phyloP scores from a whole-genome alignment of 2,797 vertebrate species.

The Peromyscus attwateri region DNA sequence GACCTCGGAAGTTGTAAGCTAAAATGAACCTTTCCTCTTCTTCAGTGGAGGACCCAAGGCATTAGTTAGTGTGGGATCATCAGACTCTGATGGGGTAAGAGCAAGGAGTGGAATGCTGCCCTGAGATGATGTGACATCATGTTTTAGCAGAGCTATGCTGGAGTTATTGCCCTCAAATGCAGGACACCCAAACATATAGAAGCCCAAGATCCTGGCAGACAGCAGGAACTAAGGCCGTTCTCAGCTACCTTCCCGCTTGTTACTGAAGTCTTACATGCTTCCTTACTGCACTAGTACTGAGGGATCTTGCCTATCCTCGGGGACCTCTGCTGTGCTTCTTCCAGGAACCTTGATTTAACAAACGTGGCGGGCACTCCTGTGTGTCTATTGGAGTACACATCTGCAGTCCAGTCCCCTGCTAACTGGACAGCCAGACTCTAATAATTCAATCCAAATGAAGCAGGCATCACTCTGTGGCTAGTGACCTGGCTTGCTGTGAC shows the following conservation, averaged over 20 bases:
- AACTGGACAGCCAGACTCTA: not conserved
- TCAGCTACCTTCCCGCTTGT: not conserved
- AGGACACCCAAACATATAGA: not conserved
- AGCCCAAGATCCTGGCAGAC: not conserved
- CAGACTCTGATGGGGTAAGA: not conserved
- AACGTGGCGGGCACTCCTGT: not conserved
- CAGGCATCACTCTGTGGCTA: rapidly evolving
- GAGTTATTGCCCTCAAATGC: not conserved
- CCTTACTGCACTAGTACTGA: rapidly evolving
- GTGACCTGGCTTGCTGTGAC: not conserved
- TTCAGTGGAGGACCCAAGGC: not conserved
- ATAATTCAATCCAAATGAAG: not conserved
- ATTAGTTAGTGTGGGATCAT: not conserved
- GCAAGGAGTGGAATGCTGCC: not conserved
- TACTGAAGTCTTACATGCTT: not conserved
- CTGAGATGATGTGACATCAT: not conserved
- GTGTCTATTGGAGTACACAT: not conserved
- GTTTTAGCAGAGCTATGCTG: not conserved
- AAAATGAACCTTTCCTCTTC: not conserved
- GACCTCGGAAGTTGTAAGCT: not conserved
- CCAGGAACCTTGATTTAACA: not conserved
- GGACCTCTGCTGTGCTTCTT: not conserved
- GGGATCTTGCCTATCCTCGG: no score
- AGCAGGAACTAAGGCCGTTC: not conserved
- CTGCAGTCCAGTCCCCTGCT: not conserved